Percentiles rank a stretch among this genome's conserved stretches.
Evolutionary conservation across 2,888 invertebrate species (phyloP).

Genomic region (Leptinotarsa peninsularis): DNA sequence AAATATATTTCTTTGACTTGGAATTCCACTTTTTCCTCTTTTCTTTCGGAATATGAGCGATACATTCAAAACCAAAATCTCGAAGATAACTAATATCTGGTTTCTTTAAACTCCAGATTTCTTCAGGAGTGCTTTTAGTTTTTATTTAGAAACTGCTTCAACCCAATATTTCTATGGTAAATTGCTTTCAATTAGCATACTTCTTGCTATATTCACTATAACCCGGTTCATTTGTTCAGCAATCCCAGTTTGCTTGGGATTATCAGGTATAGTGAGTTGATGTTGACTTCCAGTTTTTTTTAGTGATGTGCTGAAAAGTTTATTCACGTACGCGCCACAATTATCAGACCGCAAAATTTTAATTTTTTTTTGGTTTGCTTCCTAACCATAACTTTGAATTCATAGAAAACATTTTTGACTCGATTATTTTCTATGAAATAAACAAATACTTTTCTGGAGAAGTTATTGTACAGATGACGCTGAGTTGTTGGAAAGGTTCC

Average conservation of each 20-base stretch:
- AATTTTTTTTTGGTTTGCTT: slow-evolving; percentile 36
- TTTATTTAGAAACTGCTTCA: slow-evolving; percentile 35
- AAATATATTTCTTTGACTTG: slow-evolving; percentile 16
- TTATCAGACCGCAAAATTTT: slow-evolving; percentile 46
- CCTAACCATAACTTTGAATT: slow-evolving; percentile 35
- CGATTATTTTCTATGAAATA: slow-evolving; percentile 44
- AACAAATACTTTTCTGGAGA: slow-evolving; percentile 38
- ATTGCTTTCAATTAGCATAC: not conserved
- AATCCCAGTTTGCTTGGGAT: slow-evolving; percentile 51
- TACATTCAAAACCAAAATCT: slow-evolving; percentile 38
- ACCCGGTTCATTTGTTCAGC: slow-evolving; percentile 42
- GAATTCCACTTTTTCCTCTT: slow-evolving; percentile 23
- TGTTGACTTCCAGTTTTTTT: slow-evolving; percentile 45
- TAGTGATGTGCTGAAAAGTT: slow-evolving; percentile 32
- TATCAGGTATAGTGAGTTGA: slow-evolving; percentile 46
- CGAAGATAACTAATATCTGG: slow-evolving; percentile 48
- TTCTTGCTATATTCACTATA: slow-evolving; percentile 39
- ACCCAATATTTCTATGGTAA: slow-evolving; percentile 22
- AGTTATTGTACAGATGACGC: slow-evolving; percentile 46
- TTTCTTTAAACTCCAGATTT: slow-evolving; percentile 33
- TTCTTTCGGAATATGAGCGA: slow-evolving; percentile 40
- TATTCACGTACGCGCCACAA: slow-evolving; percentile 12
- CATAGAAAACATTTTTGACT: not conserved
- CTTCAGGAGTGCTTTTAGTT: slow-evolving; percentile 27
- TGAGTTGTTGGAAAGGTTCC: too few species aligned